These are phyloP conservation scores for Cheilosia impressa DNA, from an alignment of 2,888 invertebrate genomes.

Conservation along the genomic window DNA sequence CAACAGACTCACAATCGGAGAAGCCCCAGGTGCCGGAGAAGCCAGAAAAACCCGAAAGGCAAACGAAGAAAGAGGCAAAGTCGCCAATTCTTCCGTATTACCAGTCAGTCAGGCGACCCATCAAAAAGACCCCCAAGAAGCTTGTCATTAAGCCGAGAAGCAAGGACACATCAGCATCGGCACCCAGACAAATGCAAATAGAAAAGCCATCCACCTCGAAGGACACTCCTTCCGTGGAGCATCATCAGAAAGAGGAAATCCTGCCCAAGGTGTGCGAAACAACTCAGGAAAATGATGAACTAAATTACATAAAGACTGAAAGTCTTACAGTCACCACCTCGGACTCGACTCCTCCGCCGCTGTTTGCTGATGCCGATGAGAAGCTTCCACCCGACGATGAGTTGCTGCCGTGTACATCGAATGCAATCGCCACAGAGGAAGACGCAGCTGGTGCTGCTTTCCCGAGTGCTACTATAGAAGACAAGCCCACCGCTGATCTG, in stretches of 20 bases:
- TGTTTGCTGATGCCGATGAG: constrained; percentile 54
- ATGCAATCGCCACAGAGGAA: not conserved
- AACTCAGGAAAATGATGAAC: constrained; percentile 40
- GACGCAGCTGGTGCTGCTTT: not conserved
- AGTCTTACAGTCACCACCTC: constrained; percentile 1
- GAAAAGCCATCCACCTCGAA: constrained; percentile 65
- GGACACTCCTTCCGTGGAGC: constrained; percentile 51
- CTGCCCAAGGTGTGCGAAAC: constrained; percentile 22
- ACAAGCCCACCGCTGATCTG: constrained; percentile 60
- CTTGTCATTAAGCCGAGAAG: constrained; percentile 83
- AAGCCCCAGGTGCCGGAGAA: not conserved
- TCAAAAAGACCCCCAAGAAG: constrained; percentile 80
- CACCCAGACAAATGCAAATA: constrained; percentile 68
- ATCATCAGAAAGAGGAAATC: constrained; percentile 37
- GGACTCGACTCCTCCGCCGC: constrained; percentile 38
- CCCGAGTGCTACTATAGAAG: constrained; percentile 1
- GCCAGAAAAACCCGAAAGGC: constrained; percentile 11
- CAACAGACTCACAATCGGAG: not conserved
- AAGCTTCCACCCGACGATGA: constrained; percentile 64
- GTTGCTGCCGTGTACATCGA: constrained; percentile 56
- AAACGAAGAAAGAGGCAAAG: constrained; percentile 14
- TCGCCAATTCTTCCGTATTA: constrained; percentile 12
- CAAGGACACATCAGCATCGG: constrained; percentile 30
- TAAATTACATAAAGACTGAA: constrained; percentile 50
- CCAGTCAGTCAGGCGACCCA: constrained; percentile 68